Evolutionary conservation across 92 coral and sea anemone species (phyloP).

Genomic region (Porites divaricata): DNA sequence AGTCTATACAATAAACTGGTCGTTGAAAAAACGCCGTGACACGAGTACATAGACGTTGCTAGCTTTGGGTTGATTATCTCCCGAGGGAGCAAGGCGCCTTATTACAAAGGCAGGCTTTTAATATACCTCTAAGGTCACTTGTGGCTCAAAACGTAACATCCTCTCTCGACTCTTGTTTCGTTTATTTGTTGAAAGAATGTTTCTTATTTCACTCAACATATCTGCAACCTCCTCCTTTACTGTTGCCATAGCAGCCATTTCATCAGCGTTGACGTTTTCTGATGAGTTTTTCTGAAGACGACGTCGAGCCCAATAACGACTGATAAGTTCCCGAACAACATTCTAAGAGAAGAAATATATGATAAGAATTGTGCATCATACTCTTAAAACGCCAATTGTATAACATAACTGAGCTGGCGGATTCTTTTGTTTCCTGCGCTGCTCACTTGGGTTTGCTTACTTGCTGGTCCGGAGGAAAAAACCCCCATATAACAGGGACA

Average conservation of each 20-base stretch:
- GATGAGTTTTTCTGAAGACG: slow-evolving; percentile 47
- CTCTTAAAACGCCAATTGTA: not conserved
- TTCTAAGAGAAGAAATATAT: slow-evolving; percentile 40
- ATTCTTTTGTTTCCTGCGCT: too few relatives aligned
- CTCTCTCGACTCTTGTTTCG: slow-evolving; percentile 16
- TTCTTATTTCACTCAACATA: slow-evolving; percentile 87
- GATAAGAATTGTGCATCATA: too few relatives aligned
- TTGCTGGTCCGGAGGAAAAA: too few relatives aligned
- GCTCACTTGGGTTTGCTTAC: too few relatives aligned
- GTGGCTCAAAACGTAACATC: not conserved
- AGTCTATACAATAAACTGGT: too few relatives aligned
- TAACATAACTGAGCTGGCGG: too few relatives aligned
- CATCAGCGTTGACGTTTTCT: slow-evolving; percentile 56
- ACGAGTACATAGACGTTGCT: not conserved
- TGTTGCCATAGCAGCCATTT: slow-evolving; percentile 60
- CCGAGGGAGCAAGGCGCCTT: not conserved
- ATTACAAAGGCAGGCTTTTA: too few relatives aligned
- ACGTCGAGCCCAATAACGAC: slow-evolving; percentile 82
- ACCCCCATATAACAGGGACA: too few relatives aligned
- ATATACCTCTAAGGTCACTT: slow-evolving; percentile 24
- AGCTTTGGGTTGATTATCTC: not conserved
- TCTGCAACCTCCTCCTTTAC: slow-evolving; percentile 78
- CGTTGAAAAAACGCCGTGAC: too few relatives aligned
- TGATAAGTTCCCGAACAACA: slow-evolving; percentile 80
- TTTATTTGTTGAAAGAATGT: slow-evolving; percentile 67